phyloP scores from a whole-genome alignment of 1,140 invertebrate species.

The Solenopsis fugax region DNA sequence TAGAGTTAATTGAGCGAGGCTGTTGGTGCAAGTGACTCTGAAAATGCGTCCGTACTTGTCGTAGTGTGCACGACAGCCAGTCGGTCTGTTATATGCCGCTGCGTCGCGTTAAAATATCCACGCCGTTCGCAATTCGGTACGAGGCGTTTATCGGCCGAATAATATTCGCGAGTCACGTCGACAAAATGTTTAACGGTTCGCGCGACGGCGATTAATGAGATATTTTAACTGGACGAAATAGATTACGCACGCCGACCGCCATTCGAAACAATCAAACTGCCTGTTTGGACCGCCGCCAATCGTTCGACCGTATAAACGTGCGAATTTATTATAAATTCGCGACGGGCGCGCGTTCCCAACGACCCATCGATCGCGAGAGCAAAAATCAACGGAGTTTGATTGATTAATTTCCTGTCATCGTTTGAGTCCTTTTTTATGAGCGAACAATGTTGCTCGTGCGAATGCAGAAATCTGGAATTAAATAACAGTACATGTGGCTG shows the following conservation, averaged over 20 bases:
- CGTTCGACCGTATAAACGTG: conserved; percentile 64
- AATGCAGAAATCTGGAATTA: conserved; percentile 43
- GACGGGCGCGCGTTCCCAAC: conserved; percentile 45
- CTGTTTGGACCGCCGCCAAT: conserved; percentile 64
- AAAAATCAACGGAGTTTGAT: conserved; percentile 45
- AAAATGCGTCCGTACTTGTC: conserved; percentile 42
- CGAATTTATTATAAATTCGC: conserved; percentile 71
- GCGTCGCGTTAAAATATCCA: conserved; percentile 50
- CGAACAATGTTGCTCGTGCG: conserved; percentile 38
- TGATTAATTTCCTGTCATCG: conserved; percentile 68
- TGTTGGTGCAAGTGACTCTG: conserved; percentile 52
- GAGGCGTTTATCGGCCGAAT: conserved; percentile 59
- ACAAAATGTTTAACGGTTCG: conserved; percentile 75
- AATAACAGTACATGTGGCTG: conserved; percentile 28
- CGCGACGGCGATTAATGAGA: conserved; percentile 74
- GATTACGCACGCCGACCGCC: conserved; percentile 69
- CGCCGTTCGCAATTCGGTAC: conserved; percentile 56
- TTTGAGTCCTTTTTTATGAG: conserved; percentile 27
- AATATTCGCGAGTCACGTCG: conserved; percentile 51
- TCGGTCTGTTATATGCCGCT: conserved; percentile 34
- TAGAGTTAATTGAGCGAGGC: conserved; percentile 58
- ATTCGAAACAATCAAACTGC: conserved; percentile 76
- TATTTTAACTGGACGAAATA: conserved; percentile 75
- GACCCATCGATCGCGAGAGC: conserved; percentile 34
- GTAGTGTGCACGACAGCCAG: conserved; percentile 52